Base-by-base conservation (phyloP, 2,797 vertebrate genomes). In the Chromobotia macracanthus region DNA sequence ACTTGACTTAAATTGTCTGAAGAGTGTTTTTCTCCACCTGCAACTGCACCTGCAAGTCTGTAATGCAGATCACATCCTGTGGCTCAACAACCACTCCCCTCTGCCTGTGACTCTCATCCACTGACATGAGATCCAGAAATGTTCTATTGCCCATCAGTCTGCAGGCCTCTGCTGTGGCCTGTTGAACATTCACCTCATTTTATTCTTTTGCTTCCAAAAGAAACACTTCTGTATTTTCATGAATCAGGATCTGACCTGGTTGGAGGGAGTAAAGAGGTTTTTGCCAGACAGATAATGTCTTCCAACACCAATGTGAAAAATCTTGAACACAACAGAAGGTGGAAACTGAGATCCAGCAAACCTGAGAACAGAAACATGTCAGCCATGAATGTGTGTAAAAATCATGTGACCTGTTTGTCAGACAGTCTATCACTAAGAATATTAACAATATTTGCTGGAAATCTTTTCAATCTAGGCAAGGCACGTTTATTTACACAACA, bases 41-140 rank as follows among this genome's bases (percentile, higher is more conserved):
- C 84, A 92, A 84, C 23, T 90, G n/a, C n/a, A n/a, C n/a, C n/a
- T n/a, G n/a, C 3, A 31, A 92, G 83, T 93, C 91, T 85, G 89
- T 87, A 77, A 87, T 51, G 69, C 91, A 92, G 41, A 89, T 86
- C 82, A 91, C 64, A 75, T 92, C 88, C 18, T 72, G 60, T 23
- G 81, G 70, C 66, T 92, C 90, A 77, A 82, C 13, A 25, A 58
- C 23, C 3, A 21, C 79, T 67, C 83, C 12, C 11, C 4, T 58
- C 21, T 5, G 21, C 4, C 21, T 75, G 68, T 87, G 68, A 79
- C 74, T 75, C 50, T 90, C 81, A 73, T 91, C 89, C 67, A 80
- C 68, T 55, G 87, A 83, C 16, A 85, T 83, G 84, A 92, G 85
- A 50, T 85, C 68, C 38, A 81, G 81, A 82, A 87, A 90, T 65